Conservation (phyloP, 2,888 invertebrate species). For the Phragmatobia fuliginosa region DNA sequence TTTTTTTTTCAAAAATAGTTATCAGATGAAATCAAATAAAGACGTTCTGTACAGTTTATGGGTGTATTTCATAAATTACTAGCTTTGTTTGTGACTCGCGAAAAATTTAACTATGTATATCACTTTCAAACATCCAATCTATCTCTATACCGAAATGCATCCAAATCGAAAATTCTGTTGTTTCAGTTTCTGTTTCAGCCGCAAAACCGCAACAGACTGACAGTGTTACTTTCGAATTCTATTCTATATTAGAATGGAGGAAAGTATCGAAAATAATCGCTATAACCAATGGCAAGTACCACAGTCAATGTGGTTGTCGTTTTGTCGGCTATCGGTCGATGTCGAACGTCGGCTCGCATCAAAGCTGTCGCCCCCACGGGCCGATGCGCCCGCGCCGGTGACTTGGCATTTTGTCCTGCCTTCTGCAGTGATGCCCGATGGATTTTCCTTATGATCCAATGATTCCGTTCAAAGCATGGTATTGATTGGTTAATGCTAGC, state of each 20-base stretch:
- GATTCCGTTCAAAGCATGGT: conserved; percentile 44
- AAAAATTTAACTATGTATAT: no score
- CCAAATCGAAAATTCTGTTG: no score
- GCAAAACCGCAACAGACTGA: no score
- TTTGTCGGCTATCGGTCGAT: conserved; percentile 83
- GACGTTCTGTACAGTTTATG: no score
- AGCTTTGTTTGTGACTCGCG: no score
- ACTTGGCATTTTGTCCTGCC: conserved; percentile 75
- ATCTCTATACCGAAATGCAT: no score
- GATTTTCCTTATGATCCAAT: conserved; percentile 72
- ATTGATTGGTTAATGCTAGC: conserved; percentile 38
- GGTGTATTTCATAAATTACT: not conserved
- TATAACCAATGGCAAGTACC: conserved; percentile 55
- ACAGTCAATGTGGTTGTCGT: conserved; percentile 68
- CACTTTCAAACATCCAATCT: no score
- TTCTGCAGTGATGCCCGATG: conserved; percentile 59
- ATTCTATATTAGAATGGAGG: no score
- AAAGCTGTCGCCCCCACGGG: conserved; percentile 72
- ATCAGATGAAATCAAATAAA: not conserved
- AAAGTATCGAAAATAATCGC: conserved; percentile 35
- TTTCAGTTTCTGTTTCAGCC: no score
- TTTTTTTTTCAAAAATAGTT: not conserved
- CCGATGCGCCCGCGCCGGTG: conserved; percentile 79
- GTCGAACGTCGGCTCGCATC: conserved; percentile 84
- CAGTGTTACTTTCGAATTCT: no score